These are phyloP conservation scores for Lemur catta DNA, from an alignment of 2,797 vertebrate genomes.

Conservation along the genomic window DNA sequence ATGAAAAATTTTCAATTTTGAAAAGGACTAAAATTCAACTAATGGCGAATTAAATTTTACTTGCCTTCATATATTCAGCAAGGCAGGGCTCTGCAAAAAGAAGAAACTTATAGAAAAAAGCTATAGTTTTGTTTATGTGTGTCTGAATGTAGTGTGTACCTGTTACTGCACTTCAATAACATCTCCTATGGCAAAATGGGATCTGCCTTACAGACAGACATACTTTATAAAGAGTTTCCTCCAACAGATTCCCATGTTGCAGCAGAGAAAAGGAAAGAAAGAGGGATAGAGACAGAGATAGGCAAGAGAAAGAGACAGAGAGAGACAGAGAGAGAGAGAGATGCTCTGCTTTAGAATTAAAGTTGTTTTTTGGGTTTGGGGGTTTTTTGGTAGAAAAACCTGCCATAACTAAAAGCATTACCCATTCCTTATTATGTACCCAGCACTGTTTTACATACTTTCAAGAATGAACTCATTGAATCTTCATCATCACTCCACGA, in stretches of 20 bases:
- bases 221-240: not conserved
- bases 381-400: not conserved
- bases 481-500: not conserved
- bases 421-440: not conserved
- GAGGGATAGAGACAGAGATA: not conserved
- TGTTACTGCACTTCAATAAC: not conserved
- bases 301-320: not conserved
- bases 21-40: not conserved
- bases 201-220: not conserved
- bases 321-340: not conserved
- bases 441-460: not conserved
- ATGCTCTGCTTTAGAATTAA: not conserved
- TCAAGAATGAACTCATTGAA: not conserved
- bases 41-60: not conserved
- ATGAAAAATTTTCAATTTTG: not conserved
- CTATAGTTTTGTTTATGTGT: not conserved
- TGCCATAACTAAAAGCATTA: not conserved
- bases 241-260: not conserved
- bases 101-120: not conserved
- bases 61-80: not conserved
- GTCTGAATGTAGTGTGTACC: not conserved
- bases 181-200: not conserved
- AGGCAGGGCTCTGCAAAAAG: not conserved
- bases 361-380: not conserved
- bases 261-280: not conserved